Base-by-base conservation (phyloP, 2,888 invertebrate species). In the Acrobasis suavella region DNA sequence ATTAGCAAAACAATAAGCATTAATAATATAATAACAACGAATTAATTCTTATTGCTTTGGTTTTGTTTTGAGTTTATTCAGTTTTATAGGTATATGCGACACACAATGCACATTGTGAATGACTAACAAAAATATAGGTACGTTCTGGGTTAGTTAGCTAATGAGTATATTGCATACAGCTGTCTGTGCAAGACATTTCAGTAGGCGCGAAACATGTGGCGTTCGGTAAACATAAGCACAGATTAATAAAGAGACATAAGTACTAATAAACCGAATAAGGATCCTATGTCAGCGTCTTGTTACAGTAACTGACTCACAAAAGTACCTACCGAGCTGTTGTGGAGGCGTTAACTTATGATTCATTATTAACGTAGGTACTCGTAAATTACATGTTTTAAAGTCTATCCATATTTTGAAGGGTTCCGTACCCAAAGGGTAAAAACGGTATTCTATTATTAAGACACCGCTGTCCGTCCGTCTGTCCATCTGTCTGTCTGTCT, bases 201-300 rank as follows among this genome's bases (percentile, higher is more conserved):
- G 12, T 42, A 42, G 14, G 42, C 10, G 14, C 14, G 42, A 10
- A 42, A 14, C 42, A 12, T 42, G 14, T 10, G 42, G 42, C 42
- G 10, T 14, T 39, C 12, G 7, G 14, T 42, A 42, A 12, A 42
- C 42, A 42, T 42, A 42, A 2, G n/a, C n/a, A n/a, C n/a, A n/a
- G n/a, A n/a, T n/a, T n/a, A n/a, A n/a, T n/a, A n/a, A n/a, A 22
- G 22, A 22, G 22, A 22, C 22, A 22, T 22, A 22, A 22, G 3
- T 3, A 22, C 22, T 22, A 22, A 22, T 22, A 22, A 22, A 22
- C 22, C 22, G 7, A 32, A 6, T 32, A 32, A 7, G 32, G 32
- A 32, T 32, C 32, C n/a, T 46, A n/a, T 46, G 46, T 46, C 46
- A 46, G 46, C 46, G n/a, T 46, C 46, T 46, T 46, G 46, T 46